Conservation (phyloP, 2,888 invertebrate genomes). For the Tholera decimalis region DNA sequence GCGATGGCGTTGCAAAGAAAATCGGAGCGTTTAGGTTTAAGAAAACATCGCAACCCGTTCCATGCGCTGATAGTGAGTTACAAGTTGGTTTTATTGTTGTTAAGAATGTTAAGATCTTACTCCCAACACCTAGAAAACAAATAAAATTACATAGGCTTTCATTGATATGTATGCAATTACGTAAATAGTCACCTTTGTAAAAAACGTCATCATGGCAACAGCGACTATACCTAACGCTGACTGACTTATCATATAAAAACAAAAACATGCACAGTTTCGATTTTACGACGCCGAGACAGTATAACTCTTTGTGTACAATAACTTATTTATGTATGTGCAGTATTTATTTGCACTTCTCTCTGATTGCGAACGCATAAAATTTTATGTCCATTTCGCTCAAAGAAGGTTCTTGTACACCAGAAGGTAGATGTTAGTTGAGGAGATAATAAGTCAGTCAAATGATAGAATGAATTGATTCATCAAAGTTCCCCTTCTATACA, state of each 20-base stretch:
- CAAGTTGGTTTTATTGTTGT: too few species aligned
- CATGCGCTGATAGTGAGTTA: too few species aligned
- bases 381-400: slow-evolving; percentile 32
- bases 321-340: slow-evolving; percentile 33
- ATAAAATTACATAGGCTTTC: too few species aligned
- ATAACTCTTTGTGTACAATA: slow-evolving; percentile 41
- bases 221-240: not conserved
- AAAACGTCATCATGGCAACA: not conserved
- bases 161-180: not conserved
- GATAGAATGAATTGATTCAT: slow-evolving; percentile 27
- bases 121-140: too few species aligned
- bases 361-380: slow-evolving; percentile 38
- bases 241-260: not conserved
- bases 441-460: slow-evolving; percentile 23
- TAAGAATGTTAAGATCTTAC: too few species aligned
- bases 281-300: slow-evolving; percentile 56
- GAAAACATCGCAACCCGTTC: too few species aligned
- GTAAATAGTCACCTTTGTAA: not conserved
- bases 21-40: too few species aligned
- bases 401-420: slow-evolving; percentile 17
- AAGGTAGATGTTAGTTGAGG: not conserved
- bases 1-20: too few species aligned
- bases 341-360: slow-evolving; percentile 23
- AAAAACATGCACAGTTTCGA: slow-evolving; percentile 11
- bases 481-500: not conserved